Percentiles rank a stretch among this genome's conserved stretches.
phyloP scores from a whole-genome alignment of 2,113 vertebrate genomes.

The Megaceryle torquata region DNA sequence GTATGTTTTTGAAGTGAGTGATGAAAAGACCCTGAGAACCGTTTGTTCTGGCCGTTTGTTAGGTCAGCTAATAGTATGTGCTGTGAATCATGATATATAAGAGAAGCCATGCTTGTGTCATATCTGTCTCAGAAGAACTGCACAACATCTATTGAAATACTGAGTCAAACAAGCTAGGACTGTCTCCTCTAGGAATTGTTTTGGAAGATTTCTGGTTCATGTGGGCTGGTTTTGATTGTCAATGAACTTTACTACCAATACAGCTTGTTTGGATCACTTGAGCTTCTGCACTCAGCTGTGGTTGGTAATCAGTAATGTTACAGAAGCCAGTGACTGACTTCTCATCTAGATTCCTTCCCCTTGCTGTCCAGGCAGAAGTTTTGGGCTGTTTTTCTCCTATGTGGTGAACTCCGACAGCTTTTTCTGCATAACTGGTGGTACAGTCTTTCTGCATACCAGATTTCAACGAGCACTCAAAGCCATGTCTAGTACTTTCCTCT shows the following conservation, averaged over 20 bases:
- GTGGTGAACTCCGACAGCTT: accelerated
- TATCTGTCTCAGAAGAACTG: background rate
- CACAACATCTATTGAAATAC: background rate
- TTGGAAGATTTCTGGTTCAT: background rate
- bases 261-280: background rate
- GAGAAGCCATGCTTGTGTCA: background rate
- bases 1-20: background rate
- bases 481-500: background rate
- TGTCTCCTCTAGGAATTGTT: background rate
- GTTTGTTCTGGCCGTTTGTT: background rate
- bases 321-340: background rate
- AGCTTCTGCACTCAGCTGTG: background rate
- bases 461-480: background rate
- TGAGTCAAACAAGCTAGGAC: background rate
- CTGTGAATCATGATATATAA: background rate
- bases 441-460: background rate
- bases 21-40: background rate
- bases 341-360: background rate
- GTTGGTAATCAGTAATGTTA: background rate
- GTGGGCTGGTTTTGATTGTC: background rate
- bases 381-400: background rate
- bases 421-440: background rate
- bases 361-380: background rate
- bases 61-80: accelerated
- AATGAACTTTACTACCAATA: background rate